A percentile compares a stretch with the other conserved stretches of the same genome.
Evolutionary conservation across 2,888 invertebrate genomes (phyloP).

Genomic region (Terebella lapidaria): DNA sequence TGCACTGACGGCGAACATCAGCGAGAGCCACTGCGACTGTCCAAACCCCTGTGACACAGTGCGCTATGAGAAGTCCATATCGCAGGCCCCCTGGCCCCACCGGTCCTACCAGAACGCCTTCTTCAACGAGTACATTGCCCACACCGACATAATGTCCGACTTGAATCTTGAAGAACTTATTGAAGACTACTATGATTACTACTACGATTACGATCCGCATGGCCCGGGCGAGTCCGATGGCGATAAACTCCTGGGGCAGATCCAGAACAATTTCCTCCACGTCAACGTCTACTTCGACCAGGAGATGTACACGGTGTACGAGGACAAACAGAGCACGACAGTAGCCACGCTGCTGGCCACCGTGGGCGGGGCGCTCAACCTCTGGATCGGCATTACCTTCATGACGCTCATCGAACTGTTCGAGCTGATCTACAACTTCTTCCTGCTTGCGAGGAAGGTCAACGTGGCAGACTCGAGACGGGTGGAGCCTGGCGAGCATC

Average conservation of each 20-base stretch:
- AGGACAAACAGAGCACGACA: neutral
- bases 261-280: neutral
- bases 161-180: neutral
- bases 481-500: too few relatives aligned
- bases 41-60: neutral
- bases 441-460: too few relatives aligned
- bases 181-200: too few relatives aligned
- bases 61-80: neutral
- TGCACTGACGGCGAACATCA: neutral
- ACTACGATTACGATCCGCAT: too few relatives aligned
- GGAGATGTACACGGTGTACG: neutral
- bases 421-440: neutral
- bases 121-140: neutral
- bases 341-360: neutral
- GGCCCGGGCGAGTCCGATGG: too few relatives aligned
- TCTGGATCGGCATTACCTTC: neutral
- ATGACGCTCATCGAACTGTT: neutral
- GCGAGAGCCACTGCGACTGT: neutral
- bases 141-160: neutral
- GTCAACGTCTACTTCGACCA: neutral
- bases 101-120: neutral
- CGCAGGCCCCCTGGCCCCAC: neutral
- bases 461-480: too few relatives aligned
- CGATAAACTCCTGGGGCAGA: too few relatives aligned
- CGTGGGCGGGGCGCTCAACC: neutral